Conservation (phyloP, 2,888 invertebrate species). For the Exephanes ischioxanthus region DNA sequence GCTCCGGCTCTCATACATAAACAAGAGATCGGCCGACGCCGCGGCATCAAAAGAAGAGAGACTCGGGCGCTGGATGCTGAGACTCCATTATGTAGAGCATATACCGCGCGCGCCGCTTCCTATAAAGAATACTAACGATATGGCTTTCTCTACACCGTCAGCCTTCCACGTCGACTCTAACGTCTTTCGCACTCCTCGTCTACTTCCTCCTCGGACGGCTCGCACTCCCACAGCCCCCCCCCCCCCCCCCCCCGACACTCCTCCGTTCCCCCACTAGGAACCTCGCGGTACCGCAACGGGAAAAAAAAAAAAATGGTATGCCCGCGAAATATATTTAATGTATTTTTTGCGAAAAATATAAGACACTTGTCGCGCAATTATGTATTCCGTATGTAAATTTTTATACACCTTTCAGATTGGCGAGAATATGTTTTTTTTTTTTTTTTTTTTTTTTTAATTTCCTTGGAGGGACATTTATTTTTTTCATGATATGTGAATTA, state of each 20-base stretch:
- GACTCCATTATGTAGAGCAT: constrained; percentile 85
- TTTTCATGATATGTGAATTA: no score
- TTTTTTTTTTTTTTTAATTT: no score
- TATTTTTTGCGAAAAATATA: no score
- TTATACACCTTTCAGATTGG: no score
- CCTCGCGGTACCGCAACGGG: background rate
- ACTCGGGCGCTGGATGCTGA: constrained; percentile 75
- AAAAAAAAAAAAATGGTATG: no score
- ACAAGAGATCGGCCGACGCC: constrained; percentile 83
- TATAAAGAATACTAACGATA: constrained; percentile 85
- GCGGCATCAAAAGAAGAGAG: constrained; percentile 84
- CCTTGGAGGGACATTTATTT: no score
- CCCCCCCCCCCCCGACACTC: background rate
- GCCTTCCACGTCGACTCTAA: constrained; percentile 52
- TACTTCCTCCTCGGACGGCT: constrained; percentile 22
- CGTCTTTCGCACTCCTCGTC: constrained; percentile 47
- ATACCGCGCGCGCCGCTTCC: constrained; percentile 83
- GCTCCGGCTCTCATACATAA: constrained; percentile 84
- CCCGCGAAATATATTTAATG: no score
- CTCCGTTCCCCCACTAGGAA: background rate
- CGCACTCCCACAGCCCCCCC: background rate
- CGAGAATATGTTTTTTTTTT: no score
- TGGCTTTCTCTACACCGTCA: constrained; percentile 78
- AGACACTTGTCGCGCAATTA: no score
- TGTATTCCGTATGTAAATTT: no score